These are phyloP conservation scores for Anoplophora glabripennis DNA, from an alignment of 1,140 invertebrate species.

Conservation along the genomic window DNA sequence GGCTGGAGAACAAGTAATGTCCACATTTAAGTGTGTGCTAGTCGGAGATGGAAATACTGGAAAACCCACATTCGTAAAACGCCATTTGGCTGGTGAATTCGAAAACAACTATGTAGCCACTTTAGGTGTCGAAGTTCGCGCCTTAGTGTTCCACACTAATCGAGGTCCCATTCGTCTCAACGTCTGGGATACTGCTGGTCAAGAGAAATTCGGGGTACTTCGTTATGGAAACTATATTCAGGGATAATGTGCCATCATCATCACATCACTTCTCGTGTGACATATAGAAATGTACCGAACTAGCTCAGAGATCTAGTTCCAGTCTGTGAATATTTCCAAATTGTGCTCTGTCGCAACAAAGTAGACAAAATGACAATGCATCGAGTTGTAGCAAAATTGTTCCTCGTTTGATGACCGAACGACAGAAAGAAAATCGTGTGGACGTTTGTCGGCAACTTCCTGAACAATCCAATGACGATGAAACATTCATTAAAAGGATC, in stretches of 20 bases:
- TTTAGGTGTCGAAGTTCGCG: constrained; percentile 98
- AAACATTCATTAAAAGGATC: no score
- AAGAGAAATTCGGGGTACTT: constrained; percentile 98
- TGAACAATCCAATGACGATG: no score
- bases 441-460: no score
- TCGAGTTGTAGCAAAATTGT: no score
- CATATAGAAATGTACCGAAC: constrained; percentile 99
- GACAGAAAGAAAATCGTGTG: no score
- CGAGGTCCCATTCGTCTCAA: constrained; percentile 97
- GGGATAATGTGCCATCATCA: constrained; percentile 98
- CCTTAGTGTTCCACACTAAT: constrained; percentile 96
- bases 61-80: constrained; percentile 96
- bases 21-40: constrained; percentile 93
- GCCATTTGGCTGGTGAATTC: constrained; percentile 99
- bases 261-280: constrained; percentile 99
- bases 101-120: constrained; percentile 99
- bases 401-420: no score
- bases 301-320: constrained; percentile 98
- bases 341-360: constrained; percentile 96
- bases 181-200: constrained; percentile 99
- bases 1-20: constrained; percentile 71
- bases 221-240: constrained; percentile 99
- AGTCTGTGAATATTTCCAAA: constrained; percentile 99
- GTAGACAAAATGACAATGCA: no score
- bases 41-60: constrained; percentile 99